phyloP scores from a whole-genome alignment of 2,888 invertebrate genomes.

The Aspidiotus rigidus region DNA sequence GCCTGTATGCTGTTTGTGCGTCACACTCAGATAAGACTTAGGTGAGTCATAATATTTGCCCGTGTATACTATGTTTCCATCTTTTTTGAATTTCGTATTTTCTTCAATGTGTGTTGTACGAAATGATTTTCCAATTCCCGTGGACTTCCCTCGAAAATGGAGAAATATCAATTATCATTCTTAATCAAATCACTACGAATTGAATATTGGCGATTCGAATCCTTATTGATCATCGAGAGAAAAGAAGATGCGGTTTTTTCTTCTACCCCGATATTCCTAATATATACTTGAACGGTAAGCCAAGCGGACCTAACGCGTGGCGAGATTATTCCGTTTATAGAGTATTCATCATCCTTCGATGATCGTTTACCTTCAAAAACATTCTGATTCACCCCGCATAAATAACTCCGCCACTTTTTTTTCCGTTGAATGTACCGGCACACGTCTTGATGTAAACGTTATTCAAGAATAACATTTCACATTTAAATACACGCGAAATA shows the following conservation, averaged over 20 bases:
- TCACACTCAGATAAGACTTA: too few relatives aligned
- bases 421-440: background rate
- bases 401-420: background rate
- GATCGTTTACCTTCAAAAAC: background rate
- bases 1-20: too few relatives aligned
- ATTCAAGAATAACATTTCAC: background rate
- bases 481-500: slow-evolving; percentile 3
- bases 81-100: too few relatives aligned
- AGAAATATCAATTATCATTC: too few relatives aligned
- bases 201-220: background rate
- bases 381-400: background rate
- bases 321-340: background rate
- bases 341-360: too few relatives aligned
- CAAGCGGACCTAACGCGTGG: background rate
- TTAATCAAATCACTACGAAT: too few relatives aligned
- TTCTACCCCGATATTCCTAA: too few relatives aligned
- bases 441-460: background rate
- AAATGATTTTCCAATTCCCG: too few relatives aligned
- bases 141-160: too few relatives aligned
- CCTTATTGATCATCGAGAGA: background rate
- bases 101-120: too few relatives aligned
- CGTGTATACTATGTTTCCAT: too few relatives aligned
- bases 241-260: background rate
- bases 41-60: too few relatives aligned
- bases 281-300: background rate